phyloP scores from a whole-genome alignment of 2,113 vertebrate genomes.

The Turnix velox region DNA sequence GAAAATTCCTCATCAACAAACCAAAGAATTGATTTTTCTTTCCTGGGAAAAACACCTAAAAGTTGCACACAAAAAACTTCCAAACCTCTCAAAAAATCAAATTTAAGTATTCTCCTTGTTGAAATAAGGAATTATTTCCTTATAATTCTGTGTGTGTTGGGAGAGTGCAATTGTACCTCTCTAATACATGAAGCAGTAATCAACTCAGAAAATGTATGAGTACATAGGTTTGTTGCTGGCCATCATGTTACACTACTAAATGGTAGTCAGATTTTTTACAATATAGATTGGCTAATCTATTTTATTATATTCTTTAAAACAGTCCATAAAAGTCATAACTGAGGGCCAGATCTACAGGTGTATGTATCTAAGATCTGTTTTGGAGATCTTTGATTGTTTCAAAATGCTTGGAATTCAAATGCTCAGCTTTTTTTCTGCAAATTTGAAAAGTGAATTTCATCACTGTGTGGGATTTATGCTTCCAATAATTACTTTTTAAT shows the following conservation, averaged over 20 bases:
- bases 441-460: neutral
- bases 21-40: neutral
- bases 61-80: neutral
- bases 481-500: neutral
- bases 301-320: neutral
- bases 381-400: neutral
- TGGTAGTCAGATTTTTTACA: neutral
- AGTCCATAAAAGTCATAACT: neutral
- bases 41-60: neutral
- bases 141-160: neutral
- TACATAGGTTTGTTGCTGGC: neutral
- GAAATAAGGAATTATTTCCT: neutral
- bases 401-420: neutral
- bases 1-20: neutral
- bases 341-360: neutral
- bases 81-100: neutral
- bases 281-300: neutral
- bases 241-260: neutral
- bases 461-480: neutral
- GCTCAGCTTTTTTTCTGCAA: fast-evolving
- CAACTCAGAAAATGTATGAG: neutral
- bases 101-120: neutral
- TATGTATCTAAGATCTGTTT: neutral
- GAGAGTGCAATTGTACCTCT: neutral
- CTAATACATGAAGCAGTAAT: neutral